phyloP scores from a whole-genome alignment of 2,888 invertebrate species.

The Notodonta ziczac region DNA sequence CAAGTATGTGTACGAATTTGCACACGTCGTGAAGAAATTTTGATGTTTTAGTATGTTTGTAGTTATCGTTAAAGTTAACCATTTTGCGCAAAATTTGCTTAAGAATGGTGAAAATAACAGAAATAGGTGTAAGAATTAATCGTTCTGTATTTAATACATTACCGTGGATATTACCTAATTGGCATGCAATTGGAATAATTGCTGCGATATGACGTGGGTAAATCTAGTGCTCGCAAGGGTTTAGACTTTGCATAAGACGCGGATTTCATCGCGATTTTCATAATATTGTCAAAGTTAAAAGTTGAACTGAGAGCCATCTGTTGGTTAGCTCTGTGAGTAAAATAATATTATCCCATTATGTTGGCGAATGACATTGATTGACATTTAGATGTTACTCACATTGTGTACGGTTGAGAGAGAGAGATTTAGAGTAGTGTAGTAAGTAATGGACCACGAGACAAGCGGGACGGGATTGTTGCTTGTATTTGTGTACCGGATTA shows the following conservation, averaged over 20 bases:
- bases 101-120: neutral
- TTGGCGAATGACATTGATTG: too few species aligned
- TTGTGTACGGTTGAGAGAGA: too few species aligned
- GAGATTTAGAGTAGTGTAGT: too few species aligned
- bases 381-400: too few species aligned
- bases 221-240: neutral
- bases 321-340: too few species aligned
- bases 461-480: too few species aligned
- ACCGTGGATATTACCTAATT: neutral
- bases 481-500: too few species aligned
- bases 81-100: slow-evolving; percentile 6
- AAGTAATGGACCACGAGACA: too few species aligned
- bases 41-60: slow-evolving; percentile 23
- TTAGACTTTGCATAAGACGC: neutral
- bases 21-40: slow-evolving; percentile 20
- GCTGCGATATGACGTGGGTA: neutral
- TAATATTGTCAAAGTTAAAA: too few species aligned
- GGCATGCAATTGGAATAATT: neutral
- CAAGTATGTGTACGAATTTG: slow-evolving; percentile 26
- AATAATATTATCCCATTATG: too few species aligned
- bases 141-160: neutral
- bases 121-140: neutral
- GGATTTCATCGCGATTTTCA: too few species aligned
- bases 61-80: slow-evolving; percentile 15
- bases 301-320: too few species aligned